A percentile compares a stretch with the other conserved stretches of the same genome.
Conservation (phyloP, 2,113 vertebrate species). For the Vulpes lagopus region DNA sequence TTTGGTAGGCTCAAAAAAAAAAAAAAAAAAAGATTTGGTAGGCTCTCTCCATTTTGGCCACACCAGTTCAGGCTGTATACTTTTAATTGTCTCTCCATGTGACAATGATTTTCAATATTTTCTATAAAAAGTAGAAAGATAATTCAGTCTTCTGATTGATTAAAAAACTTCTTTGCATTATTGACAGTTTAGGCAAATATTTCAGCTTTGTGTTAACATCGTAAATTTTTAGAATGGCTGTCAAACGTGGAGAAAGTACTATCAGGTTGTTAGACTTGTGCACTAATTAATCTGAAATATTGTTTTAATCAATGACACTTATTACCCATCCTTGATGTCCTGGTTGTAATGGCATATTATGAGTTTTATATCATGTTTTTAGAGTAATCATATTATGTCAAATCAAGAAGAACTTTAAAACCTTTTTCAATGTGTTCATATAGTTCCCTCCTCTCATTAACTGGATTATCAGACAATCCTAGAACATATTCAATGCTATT, state of each 20-base stretch:
- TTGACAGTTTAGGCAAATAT: neutral
- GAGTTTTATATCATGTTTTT: slow-evolving; percentile 38
- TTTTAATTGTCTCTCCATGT: slow-evolving; percentile 5
- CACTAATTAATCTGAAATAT: neutral
- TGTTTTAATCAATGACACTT: slow-evolving; percentile 31
- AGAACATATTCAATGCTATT: neutral
- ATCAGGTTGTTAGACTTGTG: neutral
- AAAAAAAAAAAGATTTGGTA: too few relatives aligned
- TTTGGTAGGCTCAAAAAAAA: too few relatives aligned
- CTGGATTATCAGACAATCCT: neutral
- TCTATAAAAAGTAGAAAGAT: neutral
- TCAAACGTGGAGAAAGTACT: neutral
- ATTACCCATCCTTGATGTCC: neutral
- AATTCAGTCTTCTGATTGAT: neutral
- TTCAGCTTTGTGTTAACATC: slow-evolving; percentile 3
- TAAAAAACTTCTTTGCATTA: neutral
- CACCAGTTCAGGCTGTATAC: neutral
- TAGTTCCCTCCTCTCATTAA: neutral
- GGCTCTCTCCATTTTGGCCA: neutral
- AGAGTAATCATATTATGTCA: slow-evolving; percentile 38
- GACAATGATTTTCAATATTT: slow-evolving; percentile 36
- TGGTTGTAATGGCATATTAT: neutral
- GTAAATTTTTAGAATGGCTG: neutral
- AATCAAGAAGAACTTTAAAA: slow-evolving; percentile 32
- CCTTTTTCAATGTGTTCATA: slow-evolving; percentile 28